phyloP scores from a whole-genome alignment of 1,140 invertebrate genomes.

The Drosophila albomicans region DNA sequence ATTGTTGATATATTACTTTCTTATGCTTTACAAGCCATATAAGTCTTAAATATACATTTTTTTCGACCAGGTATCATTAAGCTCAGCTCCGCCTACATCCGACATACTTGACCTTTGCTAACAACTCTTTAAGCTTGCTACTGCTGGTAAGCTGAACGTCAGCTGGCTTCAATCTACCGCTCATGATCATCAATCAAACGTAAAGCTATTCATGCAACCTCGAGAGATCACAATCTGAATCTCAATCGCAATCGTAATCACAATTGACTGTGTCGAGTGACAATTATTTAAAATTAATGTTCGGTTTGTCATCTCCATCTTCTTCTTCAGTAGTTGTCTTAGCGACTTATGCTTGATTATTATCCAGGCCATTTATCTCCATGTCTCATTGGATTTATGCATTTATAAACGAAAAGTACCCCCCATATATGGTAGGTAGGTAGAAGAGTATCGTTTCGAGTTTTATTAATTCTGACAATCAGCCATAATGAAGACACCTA shows the following conservation, averaged over 20 bases:
- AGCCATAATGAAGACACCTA: slow-evolving; percentile 65
- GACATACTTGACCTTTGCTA: slow-evolving; percentile 19
- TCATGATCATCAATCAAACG: slow-evolving; percentile 77
- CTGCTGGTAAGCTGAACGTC: neutral
- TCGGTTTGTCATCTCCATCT: slow-evolving; percentile 44
- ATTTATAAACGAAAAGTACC: slow-evolving; percentile 43
- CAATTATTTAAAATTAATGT: slow-evolving; percentile 68
- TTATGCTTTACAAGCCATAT: no score
- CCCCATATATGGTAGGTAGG: neutral
- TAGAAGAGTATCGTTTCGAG: slow-evolving; percentile 8
- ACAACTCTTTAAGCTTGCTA: slow-evolving; percentile 19
- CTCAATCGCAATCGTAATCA: slow-evolving; percentile 46
- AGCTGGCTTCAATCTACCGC: neutral
- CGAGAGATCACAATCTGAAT: slow-evolving; percentile 40
- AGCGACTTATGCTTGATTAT: slow-evolving; percentile 36
- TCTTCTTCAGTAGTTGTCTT: slow-evolving; percentile 1
- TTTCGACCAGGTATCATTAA: neutral
- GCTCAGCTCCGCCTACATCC: neutral
- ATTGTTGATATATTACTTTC: no score
- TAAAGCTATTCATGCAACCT: slow-evolving; percentile 41
- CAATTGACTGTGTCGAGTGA: slow-evolving; percentile 55
- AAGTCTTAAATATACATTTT: no score
- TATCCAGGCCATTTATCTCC: slow-evolving; percentile 32
- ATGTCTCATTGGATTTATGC: slow-evolving; percentile 15
- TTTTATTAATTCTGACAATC: slow-evolving; percentile 41